Conservation (phyloP, 1,140 invertebrate species). For the Diachasmimorpha longicaudata region DNA sequence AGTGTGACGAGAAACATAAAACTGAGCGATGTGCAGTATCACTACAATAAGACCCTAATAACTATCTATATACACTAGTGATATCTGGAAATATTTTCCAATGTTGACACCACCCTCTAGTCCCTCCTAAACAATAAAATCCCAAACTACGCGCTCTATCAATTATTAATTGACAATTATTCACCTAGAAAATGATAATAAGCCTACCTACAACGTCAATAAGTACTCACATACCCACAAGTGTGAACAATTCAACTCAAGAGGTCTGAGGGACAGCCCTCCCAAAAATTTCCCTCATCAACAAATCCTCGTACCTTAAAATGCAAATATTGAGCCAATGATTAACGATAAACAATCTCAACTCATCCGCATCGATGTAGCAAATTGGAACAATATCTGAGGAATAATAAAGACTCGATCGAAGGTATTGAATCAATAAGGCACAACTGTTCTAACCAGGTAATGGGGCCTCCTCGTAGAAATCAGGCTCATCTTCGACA, state of each 20-base stretch:
- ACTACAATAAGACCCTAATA: background rate
- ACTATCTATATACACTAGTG: constrained; percentile 1
- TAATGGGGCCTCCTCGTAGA: constrained; percentile 84
- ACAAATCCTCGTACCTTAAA: background rate
- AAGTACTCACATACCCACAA: background rate
- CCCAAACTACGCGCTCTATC: background rate
- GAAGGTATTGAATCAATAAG: background rate
- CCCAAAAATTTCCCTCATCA: background rate
- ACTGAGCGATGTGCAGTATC: background rate
- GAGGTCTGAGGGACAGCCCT: background rate
- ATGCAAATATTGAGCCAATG: constrained; percentile 1
- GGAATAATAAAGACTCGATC: background rate
- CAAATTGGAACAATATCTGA: background rate
- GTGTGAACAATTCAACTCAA: background rate
- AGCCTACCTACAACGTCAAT: background rate
- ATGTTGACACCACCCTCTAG: background rate
- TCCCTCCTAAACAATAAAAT: background rate
- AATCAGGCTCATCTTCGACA: constrained; percentile 88
- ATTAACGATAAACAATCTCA: background rate
- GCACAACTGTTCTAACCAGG: constrained; percentile 67
- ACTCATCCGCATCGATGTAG: background rate
- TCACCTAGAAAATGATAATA: background rate
- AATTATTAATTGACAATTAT: constrained; percentile 5
- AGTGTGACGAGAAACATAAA: background rate
- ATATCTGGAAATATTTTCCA: background rate